A percentile compares a stretch with the other conserved stretches of the same genome.
phyloP scores from a whole-genome alignment of 2,888 invertebrate genomes.

The Pollenia griseotomentosa region DNA sequence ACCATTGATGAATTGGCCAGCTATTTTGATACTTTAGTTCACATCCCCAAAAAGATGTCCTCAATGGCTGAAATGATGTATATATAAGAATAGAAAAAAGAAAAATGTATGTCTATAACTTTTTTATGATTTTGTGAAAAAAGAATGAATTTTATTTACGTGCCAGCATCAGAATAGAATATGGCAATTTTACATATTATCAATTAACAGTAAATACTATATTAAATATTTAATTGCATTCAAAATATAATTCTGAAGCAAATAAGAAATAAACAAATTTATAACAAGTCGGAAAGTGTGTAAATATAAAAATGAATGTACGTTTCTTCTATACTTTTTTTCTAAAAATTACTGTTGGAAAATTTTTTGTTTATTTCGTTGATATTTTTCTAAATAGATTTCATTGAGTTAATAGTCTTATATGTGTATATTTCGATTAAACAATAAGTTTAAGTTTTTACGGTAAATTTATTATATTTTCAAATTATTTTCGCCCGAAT shows the following conservation, averaged over 20 bases:
- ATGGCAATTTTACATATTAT: conserved; percentile 14
- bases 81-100: conserved; percentile 86
- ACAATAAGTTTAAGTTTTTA: too few species aligned
- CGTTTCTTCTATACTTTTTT: neutral
- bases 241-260: neutral
- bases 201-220: neutral
- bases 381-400: too few species aligned
- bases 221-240: neutral
- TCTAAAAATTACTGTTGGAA: neutral
- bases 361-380: neutral
- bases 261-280: neutral
- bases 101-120: conserved; percentile 21
- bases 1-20: conserved; percentile 97
- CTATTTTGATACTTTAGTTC: conserved; percentile 97
- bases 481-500: too few species aligned
- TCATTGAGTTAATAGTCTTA: too few species aligned
- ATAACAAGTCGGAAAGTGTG: neutral
- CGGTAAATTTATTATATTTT: too few species aligned
- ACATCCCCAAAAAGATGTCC: conserved; percentile 99
- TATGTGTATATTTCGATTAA: too few species aligned
- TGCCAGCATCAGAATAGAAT: neutral
- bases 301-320: neutral
- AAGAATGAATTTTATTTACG: conserved; percentile 4
- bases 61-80: conserved; percentile 99
- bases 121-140: conserved; percentile 3